phyloP scores from a whole-genome alignment of 2,888 invertebrate genomes.

The Andrena flavipes region DNA sequence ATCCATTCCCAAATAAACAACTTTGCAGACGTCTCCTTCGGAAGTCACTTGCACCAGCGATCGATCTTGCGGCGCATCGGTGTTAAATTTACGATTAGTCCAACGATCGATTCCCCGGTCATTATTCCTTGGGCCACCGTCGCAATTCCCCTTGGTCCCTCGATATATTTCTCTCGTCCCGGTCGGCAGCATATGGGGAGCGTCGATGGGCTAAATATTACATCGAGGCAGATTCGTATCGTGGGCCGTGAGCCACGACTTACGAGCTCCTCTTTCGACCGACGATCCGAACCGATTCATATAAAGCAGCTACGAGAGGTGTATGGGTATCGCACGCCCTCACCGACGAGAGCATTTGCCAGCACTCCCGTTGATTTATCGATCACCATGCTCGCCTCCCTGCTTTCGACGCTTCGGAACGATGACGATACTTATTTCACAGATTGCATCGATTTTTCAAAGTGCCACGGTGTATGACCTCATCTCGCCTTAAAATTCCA shows the following conservation, averaged over 20 bases:
- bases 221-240: slow-evolving; percentile 77
- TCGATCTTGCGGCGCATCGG: slow-evolving; percentile 53
- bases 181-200: slow-evolving; percentile 75
- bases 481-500: no score
- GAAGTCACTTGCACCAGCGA: slow-evolving; percentile 5
- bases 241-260: slow-evolving; percentile 70
- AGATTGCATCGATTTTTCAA: slow-evolving; percentile 27
- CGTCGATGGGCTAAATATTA: slow-evolving; percentile 78
- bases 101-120: slow-evolving; percentile 51
- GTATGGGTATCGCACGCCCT: slow-evolving; percentile 48
- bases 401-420: slow-evolving; percentile 47
- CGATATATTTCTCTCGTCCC: slow-evolving; percentile 65
- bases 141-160: slow-evolving; percentile 7
- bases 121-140: slow-evolving; percentile 45
- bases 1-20: no score
- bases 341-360: slow-evolving; percentile 60
- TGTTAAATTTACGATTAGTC: slow-evolving; percentile 64
- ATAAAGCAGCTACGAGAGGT: slow-evolving; percentile 48
- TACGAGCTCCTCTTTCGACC: slow-evolving; percentile 65
- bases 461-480: neutral
- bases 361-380: slow-evolving; percentile 64
- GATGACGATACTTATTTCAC: slow-evolving; percentile 46
- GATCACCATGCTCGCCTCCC: slow-evolving; percentile 52
- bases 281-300: slow-evolving; percentile 62
- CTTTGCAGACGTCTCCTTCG: slow-evolving; percentile 28